Evolutionary conservation across 2,888 invertebrate species (phyloP).

Genomic region (Apotomis betuletana): DNA sequence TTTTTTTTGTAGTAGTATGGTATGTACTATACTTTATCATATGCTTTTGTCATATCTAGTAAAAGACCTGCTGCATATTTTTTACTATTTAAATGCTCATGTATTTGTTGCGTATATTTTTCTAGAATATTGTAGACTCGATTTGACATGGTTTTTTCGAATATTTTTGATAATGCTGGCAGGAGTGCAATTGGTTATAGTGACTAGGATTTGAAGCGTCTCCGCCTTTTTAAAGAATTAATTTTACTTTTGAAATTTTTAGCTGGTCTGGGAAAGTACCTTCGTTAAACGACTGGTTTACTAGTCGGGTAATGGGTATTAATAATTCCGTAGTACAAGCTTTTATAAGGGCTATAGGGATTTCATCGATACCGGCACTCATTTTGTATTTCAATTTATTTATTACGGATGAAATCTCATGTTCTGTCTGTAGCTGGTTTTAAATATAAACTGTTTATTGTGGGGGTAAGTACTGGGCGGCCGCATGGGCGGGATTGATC

Average conservation of each 20-base stretch:
- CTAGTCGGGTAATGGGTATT: background rate
- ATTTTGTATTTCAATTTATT: background rate
- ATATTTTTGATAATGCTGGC: no score
- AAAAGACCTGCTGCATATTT: no score
- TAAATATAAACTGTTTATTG: constrained; percentile 20
- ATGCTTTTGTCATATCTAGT: no score
- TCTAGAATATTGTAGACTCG: no score
- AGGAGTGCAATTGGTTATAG: no score
- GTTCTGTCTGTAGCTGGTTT: constrained; percentile 10
- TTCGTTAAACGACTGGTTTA: constrained; percentile 11
- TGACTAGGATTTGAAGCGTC: no score
- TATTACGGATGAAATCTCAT: background rate
- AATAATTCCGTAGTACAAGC: background rate
- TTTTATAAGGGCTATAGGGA: background rate
- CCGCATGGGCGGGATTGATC: background rate
- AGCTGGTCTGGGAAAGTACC: constrained; percentile 1
- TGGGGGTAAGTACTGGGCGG: background rate
- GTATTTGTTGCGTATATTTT: no score
- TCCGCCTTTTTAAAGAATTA: background rate
- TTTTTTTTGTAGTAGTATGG: no score
- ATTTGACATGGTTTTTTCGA: no score
- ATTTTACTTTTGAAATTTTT: constrained; percentile 7
- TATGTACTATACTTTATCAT: no score
- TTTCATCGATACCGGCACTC: background rate
- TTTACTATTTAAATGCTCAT: no score